These are phyloP conservation scores for Entomyzon cyanotis DNA, from an alignment of 2,113 vertebrate species.

Conservation along the genomic window DNA sequence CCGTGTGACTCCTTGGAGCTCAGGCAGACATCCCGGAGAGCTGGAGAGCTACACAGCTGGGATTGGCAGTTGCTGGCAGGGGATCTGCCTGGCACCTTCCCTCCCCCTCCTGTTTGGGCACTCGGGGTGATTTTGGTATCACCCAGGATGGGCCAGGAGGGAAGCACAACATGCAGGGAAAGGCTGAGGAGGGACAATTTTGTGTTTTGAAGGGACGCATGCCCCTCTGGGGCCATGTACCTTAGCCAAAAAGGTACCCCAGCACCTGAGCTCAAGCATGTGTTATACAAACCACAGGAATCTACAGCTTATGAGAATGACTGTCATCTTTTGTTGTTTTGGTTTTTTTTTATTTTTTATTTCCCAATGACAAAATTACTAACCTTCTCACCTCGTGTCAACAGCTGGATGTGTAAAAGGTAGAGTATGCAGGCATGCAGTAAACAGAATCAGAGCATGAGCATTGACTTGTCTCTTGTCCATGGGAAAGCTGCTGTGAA, in stretches of 20 bases:
- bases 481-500: slow-evolving; percentile 33
- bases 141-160: neutral
- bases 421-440: neutral
- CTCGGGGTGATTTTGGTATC: neutral
- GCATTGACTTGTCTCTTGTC: neutral
- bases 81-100: neutral
- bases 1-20: neutral
- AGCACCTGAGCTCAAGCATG: neutral
- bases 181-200: neutral
- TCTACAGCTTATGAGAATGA: neutral
- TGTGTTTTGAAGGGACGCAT: neutral
- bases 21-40: neutral
- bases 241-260: neutral
- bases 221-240: accelerated
- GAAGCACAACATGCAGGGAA: neutral
- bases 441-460: neutral
- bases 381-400: slow-evolving; percentile 19
- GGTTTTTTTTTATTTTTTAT: neutral
- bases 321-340: neutral
- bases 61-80: neutral
- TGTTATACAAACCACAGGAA: neutral
- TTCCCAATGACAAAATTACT: slow-evolving; percentile 11
- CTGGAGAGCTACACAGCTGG: neutral
- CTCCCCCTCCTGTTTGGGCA: neutral
- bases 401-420: slow-evolving; percentile 22